Evolutionary conservation across 2,888 invertebrate species (phyloP), one percentile per base, ranked within the genome.

Genomic region (Diarsia brunnea): DNA sequence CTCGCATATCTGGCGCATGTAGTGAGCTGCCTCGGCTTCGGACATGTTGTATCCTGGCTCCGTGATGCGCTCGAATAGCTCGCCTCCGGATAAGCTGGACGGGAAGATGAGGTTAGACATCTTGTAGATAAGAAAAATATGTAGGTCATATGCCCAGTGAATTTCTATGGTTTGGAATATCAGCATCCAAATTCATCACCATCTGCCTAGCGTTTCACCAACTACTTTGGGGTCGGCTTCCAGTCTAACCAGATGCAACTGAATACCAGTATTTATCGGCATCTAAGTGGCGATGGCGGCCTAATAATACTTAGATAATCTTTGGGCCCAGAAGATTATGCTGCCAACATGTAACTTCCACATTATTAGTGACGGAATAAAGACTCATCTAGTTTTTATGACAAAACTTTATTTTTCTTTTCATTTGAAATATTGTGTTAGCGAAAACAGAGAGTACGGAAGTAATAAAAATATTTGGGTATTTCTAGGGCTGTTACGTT

Each of bases 11-110:
- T 99, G 99, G 75, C 99, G 96, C 99, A 99, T 99, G 97, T 99
- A 99, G 95, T 99, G 99, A 81, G 99, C 99, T 0, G 99, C 99
- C 94, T 99, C 99, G 8, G 99, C 98, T 95, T 99, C 99, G 65
- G 99, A 99, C 99, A 99, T 99, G 90, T 98, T 98, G 96, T 99
- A 99, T 66, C 99, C 99, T 83, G 99, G 99, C 60, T 99, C 99
- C 0, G 99, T 99, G 91, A 99, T 99, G 84, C 99, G 98, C 95
- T 99, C 99, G 96, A 99, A 99, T 63, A 99, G 96, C 96, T 99
- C 99, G 73, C 99, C 99, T 80, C 99, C 99, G 73, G 99, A 99
- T 90, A 99, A 97, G 97, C 99, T 99, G 90, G 55, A 55, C 61
- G 12, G 8, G 11, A 10, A 16, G 0, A 11, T 58, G 21, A 5